Percentiles rank a stretch among this genome's conserved stretches.
Evolutionary conservation across 2,113 vertebrate species (phyloP).

Genomic region (Nothoprocta pentlandii): DNA sequence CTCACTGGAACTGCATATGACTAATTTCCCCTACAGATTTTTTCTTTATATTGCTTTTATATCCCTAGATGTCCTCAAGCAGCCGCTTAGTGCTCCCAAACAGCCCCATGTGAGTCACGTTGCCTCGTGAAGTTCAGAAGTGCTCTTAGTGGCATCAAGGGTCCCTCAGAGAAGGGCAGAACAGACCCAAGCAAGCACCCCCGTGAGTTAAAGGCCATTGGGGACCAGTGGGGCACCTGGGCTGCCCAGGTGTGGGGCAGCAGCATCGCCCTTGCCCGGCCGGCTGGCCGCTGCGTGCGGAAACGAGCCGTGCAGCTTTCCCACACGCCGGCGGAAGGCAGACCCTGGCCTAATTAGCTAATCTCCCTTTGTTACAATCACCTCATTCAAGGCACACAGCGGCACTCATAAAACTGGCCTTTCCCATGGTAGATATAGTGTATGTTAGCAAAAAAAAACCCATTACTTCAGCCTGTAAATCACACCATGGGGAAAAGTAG

Average conservation of each 20-base stretch:
- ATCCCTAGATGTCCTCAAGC: conserved; percentile 5
- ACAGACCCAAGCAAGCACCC: rapidly evolving
- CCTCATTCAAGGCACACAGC: conserved; percentile 3
- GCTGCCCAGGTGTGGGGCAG: neutral
- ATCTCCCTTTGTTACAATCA: conserved; percentile 25
- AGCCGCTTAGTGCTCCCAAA: conserved; percentile 1
- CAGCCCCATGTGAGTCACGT: conserved; percentile 33
- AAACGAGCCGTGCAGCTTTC: neutral
- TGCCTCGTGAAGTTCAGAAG: neutral
- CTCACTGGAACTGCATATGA: conserved; percentile 5
- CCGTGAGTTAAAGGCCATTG: neutral
- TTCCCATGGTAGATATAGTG: conserved; percentile 32
- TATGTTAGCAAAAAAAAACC: neutral
- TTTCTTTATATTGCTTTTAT: neutral
- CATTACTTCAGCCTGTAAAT: neutral
- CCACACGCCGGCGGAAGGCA: conserved; percentile 2
- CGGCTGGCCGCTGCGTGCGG: neutral
- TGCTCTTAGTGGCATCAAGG: conserved; percentile 1
- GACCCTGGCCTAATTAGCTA: conserved; percentile 40
- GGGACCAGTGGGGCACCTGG: neutral
- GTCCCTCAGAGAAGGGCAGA: rapidly evolving
- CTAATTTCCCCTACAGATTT: neutral
- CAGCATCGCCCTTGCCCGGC: neutral
- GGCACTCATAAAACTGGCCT: neutral
- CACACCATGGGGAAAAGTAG: conserved; percentile 34